phyloP scores from a whole-genome alignment of 1,140 invertebrate species.

The Procambarus clarkii region DNA sequence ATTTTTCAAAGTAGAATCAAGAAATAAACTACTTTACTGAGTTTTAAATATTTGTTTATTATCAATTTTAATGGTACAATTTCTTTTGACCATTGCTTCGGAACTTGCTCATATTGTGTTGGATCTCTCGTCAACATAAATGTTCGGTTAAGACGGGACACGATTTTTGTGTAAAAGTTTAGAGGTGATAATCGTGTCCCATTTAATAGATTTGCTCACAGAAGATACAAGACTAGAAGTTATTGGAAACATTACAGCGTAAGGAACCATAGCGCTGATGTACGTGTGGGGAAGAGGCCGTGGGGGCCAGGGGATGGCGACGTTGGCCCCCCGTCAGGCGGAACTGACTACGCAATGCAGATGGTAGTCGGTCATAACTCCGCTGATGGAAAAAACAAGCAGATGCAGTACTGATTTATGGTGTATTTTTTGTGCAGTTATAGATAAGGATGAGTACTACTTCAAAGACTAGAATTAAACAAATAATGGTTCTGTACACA shows the following conservation, averaged over 20 bases:
- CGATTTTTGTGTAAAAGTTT: constrained; percentile 8
- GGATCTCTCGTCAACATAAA: not conserved
- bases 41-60: no score
- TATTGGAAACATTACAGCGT: constrained; percentile 60
- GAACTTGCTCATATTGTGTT: not conserved
- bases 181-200: not conserved
- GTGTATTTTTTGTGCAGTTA: not conserved
- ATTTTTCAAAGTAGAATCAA: no score
- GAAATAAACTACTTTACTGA: no score
- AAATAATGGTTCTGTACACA: not conserved
- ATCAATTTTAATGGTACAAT: no score
- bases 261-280: constrained; percentile 55
- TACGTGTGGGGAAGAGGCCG: constrained; percentile 55
- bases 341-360: constrained; percentile 64
- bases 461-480: not conserved
- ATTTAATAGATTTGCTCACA: constrained; percentile 4
- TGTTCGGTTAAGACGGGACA: not conserved
- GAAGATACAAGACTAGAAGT: not conserved
- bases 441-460: not conserved
- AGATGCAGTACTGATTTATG: constrained; percentile 28
- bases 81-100: not conserved
- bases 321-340: constrained; percentile 38
- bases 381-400: constrained; percentile 55
- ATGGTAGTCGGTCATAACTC: constrained; percentile 56
- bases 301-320: constrained; percentile 43